phyloP scores from a whole-genome alignment of 2,888 invertebrate genomes.

The Synanthedon vespiformis region DNA sequence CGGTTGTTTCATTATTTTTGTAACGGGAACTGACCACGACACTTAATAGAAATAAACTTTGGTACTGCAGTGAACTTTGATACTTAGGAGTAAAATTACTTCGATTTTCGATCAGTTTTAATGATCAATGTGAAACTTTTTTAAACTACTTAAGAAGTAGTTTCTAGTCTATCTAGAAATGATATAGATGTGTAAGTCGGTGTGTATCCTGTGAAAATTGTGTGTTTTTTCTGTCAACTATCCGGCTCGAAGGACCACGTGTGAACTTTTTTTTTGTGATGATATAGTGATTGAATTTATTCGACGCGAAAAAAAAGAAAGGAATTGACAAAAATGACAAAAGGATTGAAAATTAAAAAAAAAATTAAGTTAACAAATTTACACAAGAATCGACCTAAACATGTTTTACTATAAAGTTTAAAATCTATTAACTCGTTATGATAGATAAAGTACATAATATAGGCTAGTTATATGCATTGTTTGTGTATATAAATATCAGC shows the following conservation, averaged over 20 bases:
- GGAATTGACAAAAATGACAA: not conserved
- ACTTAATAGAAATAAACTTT: too few relatives aligned
- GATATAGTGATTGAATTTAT: not conserved
- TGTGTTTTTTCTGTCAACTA: not conserved
- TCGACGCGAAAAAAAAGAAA: not conserved
- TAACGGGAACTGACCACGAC: too few relatives aligned
- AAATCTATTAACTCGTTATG: not conserved
- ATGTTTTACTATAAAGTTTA: not conserved
- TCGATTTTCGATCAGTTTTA: too few relatives aligned
- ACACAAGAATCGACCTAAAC: not conserved
- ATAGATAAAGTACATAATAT: slow-evolving; percentile 1
- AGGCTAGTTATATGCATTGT: slow-evolving; percentile 54
- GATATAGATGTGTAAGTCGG: too few relatives aligned
- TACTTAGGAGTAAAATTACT: too few relatives aligned
- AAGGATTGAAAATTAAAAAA: too few relatives aligned
- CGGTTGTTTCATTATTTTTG: too few relatives aligned
- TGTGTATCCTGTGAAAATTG: too few relatives aligned
- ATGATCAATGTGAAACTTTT: too few relatives aligned
- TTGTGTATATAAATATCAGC: slow-evolving; percentile 48
- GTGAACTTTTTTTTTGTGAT: not conserved
- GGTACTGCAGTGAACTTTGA: too few relatives aligned
- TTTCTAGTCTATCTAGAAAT: too few relatives aligned
- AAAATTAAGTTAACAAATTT: not conserved
- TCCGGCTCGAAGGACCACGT: slow-evolving; percentile 6
- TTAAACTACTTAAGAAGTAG: not conserved